Evolutionary conservation across 2,113 vertebrate species (phyloP), one percentile per base, ranked within the genome.

Genomic region (Glaucomys volans): DNA sequence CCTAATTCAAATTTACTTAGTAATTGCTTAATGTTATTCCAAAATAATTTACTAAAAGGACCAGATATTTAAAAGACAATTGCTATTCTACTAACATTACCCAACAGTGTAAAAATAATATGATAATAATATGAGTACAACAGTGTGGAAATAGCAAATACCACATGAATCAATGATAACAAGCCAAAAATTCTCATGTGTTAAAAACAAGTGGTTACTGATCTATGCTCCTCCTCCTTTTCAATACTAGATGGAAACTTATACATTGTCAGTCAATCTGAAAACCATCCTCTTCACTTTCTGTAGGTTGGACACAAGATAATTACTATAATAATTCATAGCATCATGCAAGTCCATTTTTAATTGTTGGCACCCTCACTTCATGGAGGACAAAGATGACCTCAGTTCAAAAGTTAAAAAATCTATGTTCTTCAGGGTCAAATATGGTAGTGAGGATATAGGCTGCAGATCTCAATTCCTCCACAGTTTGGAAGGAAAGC

Each of bases 41-140:
- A 94, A 95, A 92, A 74, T 22, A 17, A 74, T 52, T 72, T 88
- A 72, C 35, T 90, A 30, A 67, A 95, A 96, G 57, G 20, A 50
- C 1, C 0, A 92, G 30, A 30, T 44, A 95, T 72, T 88, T 77
- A 32, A 83, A 84, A 87, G 75, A 90, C 2, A 82, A 95, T 17
- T n/a, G 59, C 22, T 92, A 75, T 62, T 77, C 62, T 50, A 71
- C 24, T 87, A 90, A 95, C 17, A 74, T 54, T 93, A 77, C 5
- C 24, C 54, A 89, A 42, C 3, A 91, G 22, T 76, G 16, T 69
- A 95, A 95, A 87, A 94, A 59, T 75, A 79, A 84, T 57, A 28
- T 17, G 18, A 90, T 66, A 22, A 54, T 54, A 54, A 54, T 54
- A 54, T 54, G 54, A 54, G 6, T 67, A 72, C 5, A 87, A 77